These are phyloP conservation scores for Mellivora capensis DNA, from an alignment of 2,113 vertebrate genomes.

Conservation along the genomic window DNA sequence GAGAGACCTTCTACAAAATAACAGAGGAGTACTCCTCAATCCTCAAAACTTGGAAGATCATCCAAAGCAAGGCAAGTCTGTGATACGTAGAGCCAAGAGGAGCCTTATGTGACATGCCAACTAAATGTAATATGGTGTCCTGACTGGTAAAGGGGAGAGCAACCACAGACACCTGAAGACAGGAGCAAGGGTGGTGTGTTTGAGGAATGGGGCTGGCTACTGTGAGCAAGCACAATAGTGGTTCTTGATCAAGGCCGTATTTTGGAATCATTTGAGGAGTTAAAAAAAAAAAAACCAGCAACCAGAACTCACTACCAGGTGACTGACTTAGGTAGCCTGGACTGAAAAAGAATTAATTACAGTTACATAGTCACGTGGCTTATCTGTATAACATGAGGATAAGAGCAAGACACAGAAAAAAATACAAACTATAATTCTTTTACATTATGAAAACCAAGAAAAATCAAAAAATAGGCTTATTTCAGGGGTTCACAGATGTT, in stretches of 20 bases:
- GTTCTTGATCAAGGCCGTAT: not conserved
- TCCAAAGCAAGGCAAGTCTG: not conserved
- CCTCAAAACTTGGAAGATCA: not conserved
- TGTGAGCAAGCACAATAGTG: not conserved
- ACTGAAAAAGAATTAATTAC: not conserved
- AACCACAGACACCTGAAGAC: not conserved
- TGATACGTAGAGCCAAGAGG: not conserved
- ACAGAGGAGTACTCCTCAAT: not conserved
- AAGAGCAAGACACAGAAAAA: not conserved
- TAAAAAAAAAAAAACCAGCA: not conserved
- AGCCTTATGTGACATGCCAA: not conserved
- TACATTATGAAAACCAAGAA: not conserved
- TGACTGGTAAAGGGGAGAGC: not conserved
- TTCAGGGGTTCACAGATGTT: not conserved
- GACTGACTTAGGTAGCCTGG: not conserved
- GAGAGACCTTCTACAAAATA: not conserved
- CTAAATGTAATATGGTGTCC: not conserved
- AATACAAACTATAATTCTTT: not conserved
- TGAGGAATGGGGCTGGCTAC: not conserved
- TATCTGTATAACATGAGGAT: not conserved
- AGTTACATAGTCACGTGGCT: not conserved
- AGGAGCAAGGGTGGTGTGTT: not conserved
- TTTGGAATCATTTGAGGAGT: not conserved
- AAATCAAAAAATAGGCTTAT: not conserved
- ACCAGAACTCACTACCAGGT: not conserved